Base-by-base conservation (phyloP, 2,797 vertebrate species). In the Helarctos malayanus region DNA sequence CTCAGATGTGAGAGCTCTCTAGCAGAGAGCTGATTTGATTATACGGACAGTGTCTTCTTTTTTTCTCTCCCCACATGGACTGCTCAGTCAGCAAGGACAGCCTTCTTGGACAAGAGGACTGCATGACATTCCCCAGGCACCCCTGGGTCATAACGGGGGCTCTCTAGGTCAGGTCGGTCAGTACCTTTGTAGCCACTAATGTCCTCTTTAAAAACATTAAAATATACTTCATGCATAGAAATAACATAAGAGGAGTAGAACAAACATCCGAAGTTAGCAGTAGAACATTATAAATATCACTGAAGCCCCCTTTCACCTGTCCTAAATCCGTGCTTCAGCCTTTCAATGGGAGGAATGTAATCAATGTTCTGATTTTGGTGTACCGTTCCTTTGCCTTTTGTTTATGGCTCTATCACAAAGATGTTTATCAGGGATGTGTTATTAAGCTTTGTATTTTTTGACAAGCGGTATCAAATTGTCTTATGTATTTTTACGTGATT, bases 161-260 rank as follows among this genome's bases (percentile, higher is more conserved):
- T 52, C 11, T 81, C 18, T 56, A 63, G 0, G 3, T 54, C 2
- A 13, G 49, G 57, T 63, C 7, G 5, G 47, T 86, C 57, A 63
- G 25, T 52, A 65, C 15, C 4, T 79, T 85, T 84, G n/a, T 59
- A 32, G 29, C 16, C 82, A 76, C 45, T 16, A n/a, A 68, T 61
- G 10, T 89, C 16, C 49, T 95, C 41, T 65, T 91, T 91, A 47
- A 86, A 79, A 94, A 32, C 23, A 35, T 56, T 84, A n/a, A 88
- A 79, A 83, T 32, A 65, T 49, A 68, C 63, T 35, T 21, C 41
- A 75, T 78, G 78, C 49, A 75, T 75, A 75, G 91, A 76, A 84
- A 29, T 76, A 84, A 32, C 54, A 35, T 35, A 29, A 80, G 32
- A 41, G n/a, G 12, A 78, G 47, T 84, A 75, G 83, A 78, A 78